A percentile compares a stretch with the other conserved stretches of the same genome.
Evolutionary conservation across 1,140 invertebrate species (phyloP).

Genomic region (Drosophila nebulosa): DNA sequence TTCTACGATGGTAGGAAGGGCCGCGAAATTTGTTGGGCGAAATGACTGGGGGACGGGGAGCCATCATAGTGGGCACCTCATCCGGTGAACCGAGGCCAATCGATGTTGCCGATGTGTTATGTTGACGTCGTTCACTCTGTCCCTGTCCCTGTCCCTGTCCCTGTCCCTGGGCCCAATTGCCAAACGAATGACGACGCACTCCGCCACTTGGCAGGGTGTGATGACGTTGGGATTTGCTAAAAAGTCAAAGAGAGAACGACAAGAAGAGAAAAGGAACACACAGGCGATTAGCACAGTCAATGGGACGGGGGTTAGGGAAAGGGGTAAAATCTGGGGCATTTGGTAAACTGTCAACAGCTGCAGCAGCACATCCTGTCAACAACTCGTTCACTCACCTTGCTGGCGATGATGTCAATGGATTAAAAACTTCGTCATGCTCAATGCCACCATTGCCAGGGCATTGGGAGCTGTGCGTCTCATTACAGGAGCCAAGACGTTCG

Average conservation of each 20-base stretch:
- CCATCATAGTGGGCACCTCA: slow-evolving; percentile 79
- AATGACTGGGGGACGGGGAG: slow-evolving; percentile 66
- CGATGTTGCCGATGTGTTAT: slow-evolving; percentile 43
- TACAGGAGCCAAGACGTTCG: slow-evolving; percentile 74
- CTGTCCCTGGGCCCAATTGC: slow-evolving; percentile 71
- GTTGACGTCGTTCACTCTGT: slow-evolving; percentile 40
- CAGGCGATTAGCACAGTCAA: slow-evolving; percentile 67
- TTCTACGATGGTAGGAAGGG: slow-evolving; percentile 53
- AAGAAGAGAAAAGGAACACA: background rate
- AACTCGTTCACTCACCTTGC: slow-evolving; percentile 67
- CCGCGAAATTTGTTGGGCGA: slow-evolving; percentile 77
- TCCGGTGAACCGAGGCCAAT: slow-evolving; percentile 64
- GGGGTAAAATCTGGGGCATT: background rate
- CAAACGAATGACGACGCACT: slow-evolving; percentile 73
- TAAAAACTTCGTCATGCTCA: slow-evolving; percentile 72
- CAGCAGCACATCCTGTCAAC: slow-evolving; percentile 61
- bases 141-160: slow-evolving; percentile 58
- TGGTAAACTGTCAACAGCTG: slow-evolving; percentile 78
- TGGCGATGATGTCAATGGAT: slow-evolving; percentile 54
- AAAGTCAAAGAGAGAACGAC: slow-evolving; percentile 14
- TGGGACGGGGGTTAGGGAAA: slow-evolving; percentile 13
- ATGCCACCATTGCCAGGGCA: slow-evolving; percentile 53
- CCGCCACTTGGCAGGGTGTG: slow-evolving; percentile 72
- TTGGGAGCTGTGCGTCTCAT: slow-evolving; percentile 70
- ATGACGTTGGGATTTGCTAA: slow-evolving; percentile 69